These are phyloP conservation scores for Cryptoprocta ferox DNA, from an alignment of 2,797 vertebrate genomes.

Conservation along the genomic window DNA sequence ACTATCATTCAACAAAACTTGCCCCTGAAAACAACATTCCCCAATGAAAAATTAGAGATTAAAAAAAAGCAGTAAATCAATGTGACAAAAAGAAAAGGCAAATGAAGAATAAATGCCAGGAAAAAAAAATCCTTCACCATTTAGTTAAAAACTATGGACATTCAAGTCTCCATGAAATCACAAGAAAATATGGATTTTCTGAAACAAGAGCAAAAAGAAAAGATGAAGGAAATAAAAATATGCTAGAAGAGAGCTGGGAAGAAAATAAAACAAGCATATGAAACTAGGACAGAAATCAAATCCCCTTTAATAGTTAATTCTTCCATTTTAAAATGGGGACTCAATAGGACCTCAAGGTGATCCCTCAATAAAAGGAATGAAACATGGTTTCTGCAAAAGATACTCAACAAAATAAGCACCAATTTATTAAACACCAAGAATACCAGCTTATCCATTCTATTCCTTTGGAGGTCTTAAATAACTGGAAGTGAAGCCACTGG, in stretches of 20 bases:
- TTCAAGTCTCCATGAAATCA: neutral
- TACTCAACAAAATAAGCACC: neutral
- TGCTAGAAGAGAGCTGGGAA: neutral
- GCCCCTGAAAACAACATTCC: neutral
- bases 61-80: neutral
- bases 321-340: neutral
- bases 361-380: neutral
- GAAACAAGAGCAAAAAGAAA: neutral
- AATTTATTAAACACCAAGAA: conserved; percentile 23
- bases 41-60: neutral
- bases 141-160: neutral
- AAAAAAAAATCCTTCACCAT: neutral
- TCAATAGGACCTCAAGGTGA: neutral
- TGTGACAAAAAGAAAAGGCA: neutral
- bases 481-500: conserved; percentile 17
- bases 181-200: neutral
- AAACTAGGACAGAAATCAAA: conserved; percentile 23
- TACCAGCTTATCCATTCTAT: conserved; percentile 22
- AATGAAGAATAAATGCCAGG: neutral
- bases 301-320: neutral
- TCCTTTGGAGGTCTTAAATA: neutral
- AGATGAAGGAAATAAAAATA: neutral
- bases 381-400: conserved; percentile 22
- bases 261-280: neutral
- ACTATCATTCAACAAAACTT: neutral